Percentiles rank a stretch among this genome's conserved stretches.
These are phyloP conservation scores for Nasonovia ribisnigri DNA, from an alignment of 2,888 invertebrate species.

Conservation along the genomic window DNA sequence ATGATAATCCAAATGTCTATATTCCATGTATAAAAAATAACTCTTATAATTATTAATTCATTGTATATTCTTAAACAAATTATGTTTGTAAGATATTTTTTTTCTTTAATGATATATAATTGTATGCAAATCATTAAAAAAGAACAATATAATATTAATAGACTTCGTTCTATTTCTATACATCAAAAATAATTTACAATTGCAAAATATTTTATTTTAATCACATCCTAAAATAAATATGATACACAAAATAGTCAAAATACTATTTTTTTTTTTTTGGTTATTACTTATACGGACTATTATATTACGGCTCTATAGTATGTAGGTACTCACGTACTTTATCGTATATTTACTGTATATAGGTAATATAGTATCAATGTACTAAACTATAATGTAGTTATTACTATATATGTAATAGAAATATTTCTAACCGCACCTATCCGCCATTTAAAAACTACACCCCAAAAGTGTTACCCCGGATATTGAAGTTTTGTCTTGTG, in stretches of 20 bases:
- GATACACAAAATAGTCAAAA: not conserved
- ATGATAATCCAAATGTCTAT: not conserved
- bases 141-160: not conserved
- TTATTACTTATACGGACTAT: not conserved
- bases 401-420: not conserved
- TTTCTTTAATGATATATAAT: not conserved
- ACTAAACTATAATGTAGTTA: not conserved
- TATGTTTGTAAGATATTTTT: not conserved
- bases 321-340: not conserved
- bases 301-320: not conserved
- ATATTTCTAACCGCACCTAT: slow-evolving; percentile 33
- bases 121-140: not conserved
- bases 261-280: not conserved
- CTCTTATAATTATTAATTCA: not conserved
- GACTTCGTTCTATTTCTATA: not conserved
- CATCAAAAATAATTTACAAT: not conserved
- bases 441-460: slow-evolving; percentile 36
- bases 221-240: not conserved
- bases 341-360: too few species aligned
- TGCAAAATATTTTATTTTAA: not conserved
- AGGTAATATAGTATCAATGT: not conserved
- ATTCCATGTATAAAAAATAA: not conserved
- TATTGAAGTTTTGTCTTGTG: slow-evolving; percentile 30
- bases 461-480: slow-evolving; percentile 51
- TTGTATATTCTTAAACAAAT: not conserved